Evolutionary conservation across 2,113 vertebrate species (phyloP).

Genomic region (Ceyx cyanopectus): DNA sequence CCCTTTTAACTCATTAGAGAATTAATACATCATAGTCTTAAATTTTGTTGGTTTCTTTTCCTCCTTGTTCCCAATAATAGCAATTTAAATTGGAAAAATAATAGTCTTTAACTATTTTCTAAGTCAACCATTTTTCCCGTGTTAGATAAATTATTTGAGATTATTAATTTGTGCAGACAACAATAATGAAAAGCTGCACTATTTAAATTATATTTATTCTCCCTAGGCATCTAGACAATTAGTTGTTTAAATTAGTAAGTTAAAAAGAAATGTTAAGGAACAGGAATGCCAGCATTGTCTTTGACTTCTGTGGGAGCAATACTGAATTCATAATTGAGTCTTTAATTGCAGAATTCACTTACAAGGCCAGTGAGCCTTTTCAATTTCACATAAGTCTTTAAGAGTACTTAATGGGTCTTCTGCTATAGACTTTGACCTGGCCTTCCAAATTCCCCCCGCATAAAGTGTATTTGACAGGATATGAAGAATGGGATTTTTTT

Average conservation of each 20-base stretch:
- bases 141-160: not conserved
- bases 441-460: not conserved
- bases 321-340: not conserved
- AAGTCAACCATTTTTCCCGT: not conserved
- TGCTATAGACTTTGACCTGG: not conserved
- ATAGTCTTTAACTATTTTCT: not conserved
- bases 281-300: not conserved
- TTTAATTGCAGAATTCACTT: conserved; percentile 6
- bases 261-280: conserved; percentile 37
- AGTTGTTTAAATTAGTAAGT: conserved; percentile 14
- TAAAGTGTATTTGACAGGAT: not conserved
- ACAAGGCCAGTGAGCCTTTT: not conserved
- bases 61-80: not conserved
- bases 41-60: fast-evolving
- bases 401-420: not conserved
- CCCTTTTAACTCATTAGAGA: not conserved
- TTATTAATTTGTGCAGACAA: conserved; percentile 24
- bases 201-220: conserved; percentile 32
- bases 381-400: not conserved
- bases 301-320: not conserved
- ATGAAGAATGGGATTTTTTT: not conserved
- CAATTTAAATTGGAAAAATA: not conserved
- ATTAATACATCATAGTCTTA: not conserved
- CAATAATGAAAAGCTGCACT: not conserved
- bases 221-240: not conserved